Evolutionary conservation across 2,797 vertebrate genomes (phyloP), one percentile per base, ranked within the genome.

Genomic region (Sebastolobus alascanus): DNA sequence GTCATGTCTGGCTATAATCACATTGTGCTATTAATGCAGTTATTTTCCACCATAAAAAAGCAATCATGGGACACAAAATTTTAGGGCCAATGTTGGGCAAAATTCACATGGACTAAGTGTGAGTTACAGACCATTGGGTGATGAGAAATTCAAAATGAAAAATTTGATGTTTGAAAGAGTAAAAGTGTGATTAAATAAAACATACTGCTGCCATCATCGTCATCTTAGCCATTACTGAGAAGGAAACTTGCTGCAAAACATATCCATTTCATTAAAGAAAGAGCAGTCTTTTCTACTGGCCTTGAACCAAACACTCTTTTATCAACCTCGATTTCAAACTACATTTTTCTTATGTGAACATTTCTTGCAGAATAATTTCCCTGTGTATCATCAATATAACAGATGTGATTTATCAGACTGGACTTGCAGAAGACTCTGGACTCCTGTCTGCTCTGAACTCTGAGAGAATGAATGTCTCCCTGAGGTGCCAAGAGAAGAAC

Each of bases 401-500:
- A 38, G 14, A 20, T 73, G 66, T 31, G 38, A 40, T 72, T 38
- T 33, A 63, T 74, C n/a, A 46, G 22, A 55, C 13, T 82, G 33
- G 33, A 60, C 35, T 69, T 52, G 50, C 50, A 69, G 50, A 77
- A 65, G 38, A 27, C 68, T 71, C 29, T 65, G 18, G 29, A 65
- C 38, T 43, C 12, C 31, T 66, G 64, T 54, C 52, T 77, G 71
- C 29, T 46, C 33, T 43, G 38, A 80, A 58, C 54, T 80, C 27
- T 46, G 66, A 75, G 66, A 75, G 73, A 80, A 68, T 55, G 58
- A 83, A 68, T 40, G 54, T 74, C 84, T 86, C 82, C 87, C 85
- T 86, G 84, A 91, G 86, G 77, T 77, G 37, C 61, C 76, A 60
- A 68, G 71, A 77, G 65, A 84, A 68, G 68, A 87, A 38, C 56